Conservation (phyloP, 2,888 invertebrate genomes). For the Saturnia japonica region DNA sequence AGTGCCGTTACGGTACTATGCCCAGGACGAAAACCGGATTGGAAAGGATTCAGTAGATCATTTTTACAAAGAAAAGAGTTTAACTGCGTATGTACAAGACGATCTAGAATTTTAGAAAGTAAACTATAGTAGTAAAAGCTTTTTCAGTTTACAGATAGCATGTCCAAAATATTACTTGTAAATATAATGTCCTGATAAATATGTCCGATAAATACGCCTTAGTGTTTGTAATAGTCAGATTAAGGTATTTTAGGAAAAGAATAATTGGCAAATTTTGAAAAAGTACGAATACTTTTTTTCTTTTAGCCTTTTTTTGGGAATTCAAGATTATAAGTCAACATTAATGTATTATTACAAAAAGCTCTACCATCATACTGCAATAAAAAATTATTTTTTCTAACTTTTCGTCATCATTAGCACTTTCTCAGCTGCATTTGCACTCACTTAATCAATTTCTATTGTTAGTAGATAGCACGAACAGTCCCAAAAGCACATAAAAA, state of each 20-base stretch:
- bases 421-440: not conserved
- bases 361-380: not conserved
- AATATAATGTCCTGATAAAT: too few relatives aligned
- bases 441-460: conserved; percentile 19
- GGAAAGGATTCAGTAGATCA: not conserved
- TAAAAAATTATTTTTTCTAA: not conserved
- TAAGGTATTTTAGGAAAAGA: too few relatives aligned
- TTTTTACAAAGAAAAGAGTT: not conserved
- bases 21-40: not conserved
- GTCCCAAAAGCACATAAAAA: conserved; percentile 43
- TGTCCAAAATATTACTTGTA: too few relatives aligned
- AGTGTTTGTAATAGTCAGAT: too few relatives aligned
- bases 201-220: too few relatives aligned
- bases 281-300: too few relatives aligned
- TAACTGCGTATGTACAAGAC: not conserved
- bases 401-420: not conserved
- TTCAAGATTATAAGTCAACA: too few relatives aligned
- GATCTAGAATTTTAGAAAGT: not conserved
- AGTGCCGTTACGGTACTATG: not conserved
- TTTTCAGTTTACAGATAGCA: too few relatives aligned
- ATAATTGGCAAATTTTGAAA: too few relatives aligned
- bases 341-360: too few relatives aligned
- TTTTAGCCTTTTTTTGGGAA: too few relatives aligned
- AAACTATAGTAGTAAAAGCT: too few relatives aligned
- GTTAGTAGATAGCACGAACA: conserved; percentile 18